Conservation (phyloP, 2,113 vertebrate genomes). For the Hymenochirus boettgeri region DNA sequence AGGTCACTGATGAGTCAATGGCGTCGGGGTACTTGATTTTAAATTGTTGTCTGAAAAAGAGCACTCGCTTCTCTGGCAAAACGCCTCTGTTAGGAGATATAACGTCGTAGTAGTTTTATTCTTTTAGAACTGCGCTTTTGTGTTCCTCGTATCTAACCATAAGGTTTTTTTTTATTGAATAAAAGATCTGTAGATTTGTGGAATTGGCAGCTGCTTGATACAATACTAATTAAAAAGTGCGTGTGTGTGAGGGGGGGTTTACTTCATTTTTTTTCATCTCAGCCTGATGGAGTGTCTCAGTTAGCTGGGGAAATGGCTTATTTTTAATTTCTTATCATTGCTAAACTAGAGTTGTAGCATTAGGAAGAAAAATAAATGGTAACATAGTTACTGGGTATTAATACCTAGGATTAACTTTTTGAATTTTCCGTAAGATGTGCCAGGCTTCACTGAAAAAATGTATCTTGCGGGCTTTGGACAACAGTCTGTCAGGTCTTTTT, state of each 20-base stretch:
- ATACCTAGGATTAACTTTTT: no score
- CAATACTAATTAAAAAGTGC: slow-evolving; percentile 27
- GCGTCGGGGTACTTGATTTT: slow-evolving; percentile 23
- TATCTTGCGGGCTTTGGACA: no score
- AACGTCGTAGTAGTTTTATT: background rate
- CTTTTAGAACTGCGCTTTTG: background rate
- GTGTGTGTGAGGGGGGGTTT: background rate
- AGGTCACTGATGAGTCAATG: slow-evolving; percentile 26
- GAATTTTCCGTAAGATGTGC: no score
- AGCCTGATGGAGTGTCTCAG: no score
- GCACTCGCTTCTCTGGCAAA: slow-evolving; percentile 18
- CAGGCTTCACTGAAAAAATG: no score
- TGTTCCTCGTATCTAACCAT: slow-evolving; percentile 16
- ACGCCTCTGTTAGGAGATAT: slow-evolving; percentile 1
- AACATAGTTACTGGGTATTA: no score
- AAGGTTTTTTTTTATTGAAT: slow-evolving; percentile 32
- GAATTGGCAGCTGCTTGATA: slow-evolving; percentile 25
- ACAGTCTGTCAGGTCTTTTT: no score
- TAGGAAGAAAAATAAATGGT: no score
- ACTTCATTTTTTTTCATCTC: no score
- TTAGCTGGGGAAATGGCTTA: no score
- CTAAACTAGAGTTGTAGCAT: no score
- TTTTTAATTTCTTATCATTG: no score
- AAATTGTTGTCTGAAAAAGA: slow-evolving; percentile 9
- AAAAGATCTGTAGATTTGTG: slow-evolving; percentile 22